phyloP scores from a whole-genome alignment of 2,113 vertebrate genomes.

The Scomber japonicus region DNA sequence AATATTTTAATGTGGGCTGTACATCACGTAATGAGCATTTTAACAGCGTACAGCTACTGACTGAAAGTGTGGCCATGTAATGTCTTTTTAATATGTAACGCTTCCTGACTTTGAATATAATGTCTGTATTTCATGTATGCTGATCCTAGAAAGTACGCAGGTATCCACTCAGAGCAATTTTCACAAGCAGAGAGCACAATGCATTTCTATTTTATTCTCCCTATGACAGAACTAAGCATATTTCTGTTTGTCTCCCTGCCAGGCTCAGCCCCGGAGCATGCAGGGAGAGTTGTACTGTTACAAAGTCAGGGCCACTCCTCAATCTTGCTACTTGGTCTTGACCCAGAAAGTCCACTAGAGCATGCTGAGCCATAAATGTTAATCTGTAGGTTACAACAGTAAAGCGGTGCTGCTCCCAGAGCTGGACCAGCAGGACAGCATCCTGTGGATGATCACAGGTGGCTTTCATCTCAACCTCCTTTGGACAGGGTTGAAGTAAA shows the following conservation, averaged over 20 bases:
- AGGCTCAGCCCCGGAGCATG: constrained; percentile 42
- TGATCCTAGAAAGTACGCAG: constrained; percentile 16
- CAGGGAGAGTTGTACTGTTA: constrained; percentile 57
- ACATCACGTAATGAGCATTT: neutral
- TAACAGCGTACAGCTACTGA: neutral
- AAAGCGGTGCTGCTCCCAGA: constrained; percentile 62
- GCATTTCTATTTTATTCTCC: constrained; percentile 66
- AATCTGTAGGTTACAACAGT: constrained; percentile 77
- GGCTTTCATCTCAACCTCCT: constrained; percentile 72
- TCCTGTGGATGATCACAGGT: constrained; percentile 72
- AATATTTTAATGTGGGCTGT: constrained; percentile 12
- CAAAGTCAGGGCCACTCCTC: constrained; percentile 65
- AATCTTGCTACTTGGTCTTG: constrained; percentile 75
- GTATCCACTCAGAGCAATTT: constrained; percentile 61
- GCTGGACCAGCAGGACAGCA: constrained; percentile 70
- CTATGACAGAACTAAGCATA: constrained; percentile 65
- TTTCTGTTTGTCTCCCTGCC: constrained; percentile 54
- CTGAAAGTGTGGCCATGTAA: neutral
- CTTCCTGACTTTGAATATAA: constrained; percentile 39
- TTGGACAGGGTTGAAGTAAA: constrained; percentile 47
- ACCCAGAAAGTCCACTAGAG: constrained; percentile 78
- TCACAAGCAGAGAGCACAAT: constrained; percentile 62
- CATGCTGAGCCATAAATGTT: constrained; percentile 79
- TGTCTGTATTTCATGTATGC: constrained; percentile 27
- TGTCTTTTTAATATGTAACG: constrained; percentile 45